Conservation (phyloP, 2,113 vertebrate genomes). For the Burhinus oedicnemus region DNA sequence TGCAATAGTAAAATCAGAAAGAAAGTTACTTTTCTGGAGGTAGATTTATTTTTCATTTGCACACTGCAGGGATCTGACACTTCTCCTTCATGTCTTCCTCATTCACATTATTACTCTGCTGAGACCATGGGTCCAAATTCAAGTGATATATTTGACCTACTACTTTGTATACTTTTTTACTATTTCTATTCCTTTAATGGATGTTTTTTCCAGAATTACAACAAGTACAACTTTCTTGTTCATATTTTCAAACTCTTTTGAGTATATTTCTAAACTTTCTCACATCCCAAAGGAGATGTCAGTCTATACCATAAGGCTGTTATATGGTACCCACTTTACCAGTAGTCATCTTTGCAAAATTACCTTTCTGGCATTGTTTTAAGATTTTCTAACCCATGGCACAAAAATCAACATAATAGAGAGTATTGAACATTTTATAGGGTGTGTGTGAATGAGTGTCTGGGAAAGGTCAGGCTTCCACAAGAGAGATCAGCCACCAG, state of each 20-base stretch:
- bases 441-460: background rate
- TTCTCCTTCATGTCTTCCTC: background rate
- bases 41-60: background rate
- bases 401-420: background rate
- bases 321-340: background rate
- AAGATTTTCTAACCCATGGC: background rate
- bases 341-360: background rate
- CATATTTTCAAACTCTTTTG: background rate
- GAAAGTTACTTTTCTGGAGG: background rate
- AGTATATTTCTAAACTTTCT: background rate
- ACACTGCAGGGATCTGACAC: background rate
- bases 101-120: background rate
- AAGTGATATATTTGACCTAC: background rate
- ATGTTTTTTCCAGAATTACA: background rate
- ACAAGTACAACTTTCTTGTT: background rate
- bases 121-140: background rate
- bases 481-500: background rate
- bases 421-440: background rate
- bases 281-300: background rate
- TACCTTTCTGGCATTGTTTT: background rate
- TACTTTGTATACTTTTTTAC: background rate
- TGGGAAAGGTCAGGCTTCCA: background rate
- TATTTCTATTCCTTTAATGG: background rate
- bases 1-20: background rate
- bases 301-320: background rate